Base-by-base conservation (phyloP, 64 coral and sea anemone species). In the Hydrozoanthus tunicans region DNA sequence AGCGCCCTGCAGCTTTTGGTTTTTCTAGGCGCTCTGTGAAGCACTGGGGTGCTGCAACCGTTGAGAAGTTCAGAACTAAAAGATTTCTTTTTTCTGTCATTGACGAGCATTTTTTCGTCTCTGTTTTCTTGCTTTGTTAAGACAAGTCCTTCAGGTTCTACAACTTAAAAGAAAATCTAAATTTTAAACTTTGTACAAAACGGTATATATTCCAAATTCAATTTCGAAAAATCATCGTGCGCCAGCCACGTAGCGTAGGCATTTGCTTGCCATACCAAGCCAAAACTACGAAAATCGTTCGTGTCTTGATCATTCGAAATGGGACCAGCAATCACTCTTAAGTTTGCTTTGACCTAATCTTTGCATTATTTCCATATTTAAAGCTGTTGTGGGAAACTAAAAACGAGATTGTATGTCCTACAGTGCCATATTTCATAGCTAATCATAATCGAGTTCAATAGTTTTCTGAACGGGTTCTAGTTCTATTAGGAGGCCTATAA, bases 31-130 rank as follows among this genome's bases (percentile, higher is more conserved):
- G 20, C 84, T 32, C 58, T 88, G 56, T 74, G 84, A 6, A 59
- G 10, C 69, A 74, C 14, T 74, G 68, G 69, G 13, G 15, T 25
- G 20, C 68, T 70, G 24, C 59, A 59, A 7, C 69, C 84, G 73
- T 88, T 88, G 27, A 88, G 84, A 23, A 59, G 51, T 13, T 88
- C 84, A 9, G 68, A 88, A 88, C 84, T 88, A 23, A 88, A 88
- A 56, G 84, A 59, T 74, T 88, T 88, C 56, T 6, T 74, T 88
- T 53, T 75, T 60, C 55, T 73, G 12, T 88, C 24, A 73, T 88
- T 56, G 0, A 88, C 6, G 0, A 75, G 9, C 4, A 69, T 4
- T 51, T 88, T 26, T 14, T n/a, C 11, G 14, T 56, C 12, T 20
- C 11, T 56, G 4, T 56, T 9, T 8, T 70, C 65, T 71, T 24